These are phyloP conservation scores for Leontocebus nigricollis DNA, from an alignment of 2,797 vertebrate species.

Conservation along the genomic window DNA sequence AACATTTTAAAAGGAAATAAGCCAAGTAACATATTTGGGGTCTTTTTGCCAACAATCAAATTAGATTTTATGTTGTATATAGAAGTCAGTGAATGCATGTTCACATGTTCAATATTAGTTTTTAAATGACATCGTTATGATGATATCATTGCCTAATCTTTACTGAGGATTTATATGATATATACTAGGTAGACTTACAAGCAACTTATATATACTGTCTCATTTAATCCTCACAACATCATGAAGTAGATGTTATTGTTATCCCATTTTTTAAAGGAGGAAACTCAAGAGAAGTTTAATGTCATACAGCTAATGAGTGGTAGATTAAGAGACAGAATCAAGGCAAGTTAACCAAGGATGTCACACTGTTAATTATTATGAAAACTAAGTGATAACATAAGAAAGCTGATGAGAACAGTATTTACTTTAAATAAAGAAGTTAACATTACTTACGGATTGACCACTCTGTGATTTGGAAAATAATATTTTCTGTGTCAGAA, in stretches of 20 bases:
- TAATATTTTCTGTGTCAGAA: neutral
- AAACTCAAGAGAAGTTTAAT: neutral
- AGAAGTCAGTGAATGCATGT: neutral
- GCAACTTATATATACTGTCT: neutral
- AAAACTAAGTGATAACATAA: neutral
- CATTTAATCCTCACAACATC: neutral
- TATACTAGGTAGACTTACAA: neutral
- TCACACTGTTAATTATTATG: neutral
- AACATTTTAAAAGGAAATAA: constrained; percentile 59
- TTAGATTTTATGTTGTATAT: neutral
- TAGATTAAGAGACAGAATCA: neutral
- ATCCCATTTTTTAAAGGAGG: neutral
- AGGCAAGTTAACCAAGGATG: neutral
- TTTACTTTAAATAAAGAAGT: neutral
- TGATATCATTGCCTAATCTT: neutral
- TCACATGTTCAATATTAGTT: neutral
- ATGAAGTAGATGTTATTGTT: neutral
- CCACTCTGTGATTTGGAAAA: neutral
- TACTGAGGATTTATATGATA: neutral
- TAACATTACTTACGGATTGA: neutral
- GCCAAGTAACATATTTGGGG: neutral
- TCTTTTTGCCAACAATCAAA: neutral
- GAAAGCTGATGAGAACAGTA: neutral
- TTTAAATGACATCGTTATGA: neutral
- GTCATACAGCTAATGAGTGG: neutral